Conservation (phyloP, 2,888 invertebrate genomes). For the Cephus nigrinus region DNA sequence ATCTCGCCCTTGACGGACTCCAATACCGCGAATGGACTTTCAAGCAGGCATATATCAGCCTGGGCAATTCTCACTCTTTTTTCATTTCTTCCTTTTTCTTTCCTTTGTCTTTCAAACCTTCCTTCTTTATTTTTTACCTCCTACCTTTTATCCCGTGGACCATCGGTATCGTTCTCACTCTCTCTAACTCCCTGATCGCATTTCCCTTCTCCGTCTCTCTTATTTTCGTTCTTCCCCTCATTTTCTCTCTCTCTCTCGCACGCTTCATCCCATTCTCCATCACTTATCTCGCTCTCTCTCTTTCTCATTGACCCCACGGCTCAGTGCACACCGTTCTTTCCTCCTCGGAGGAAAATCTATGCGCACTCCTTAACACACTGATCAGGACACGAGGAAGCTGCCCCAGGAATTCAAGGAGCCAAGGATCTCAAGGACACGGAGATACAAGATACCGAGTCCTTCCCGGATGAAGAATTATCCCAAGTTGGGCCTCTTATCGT, state of each 20-base stretch:
- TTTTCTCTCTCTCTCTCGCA: slow-evolving; percentile 14
- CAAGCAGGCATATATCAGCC: slow-evolving; percentile 63
- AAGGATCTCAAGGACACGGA: background rate
- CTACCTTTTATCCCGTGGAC: slow-evolving; percentile 10
- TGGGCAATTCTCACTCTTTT: slow-evolving; percentile 28
- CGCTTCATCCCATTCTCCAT: too few species aligned
- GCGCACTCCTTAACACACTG: slow-evolving; percentile 36
- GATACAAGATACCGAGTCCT: background rate
- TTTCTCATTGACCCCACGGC: slow-evolving; percentile 10
- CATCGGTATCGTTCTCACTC: slow-evolving; percentile 19
- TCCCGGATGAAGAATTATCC: background rate
- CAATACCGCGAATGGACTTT: slow-evolving; percentile 65
- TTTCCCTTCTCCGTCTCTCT: slow-evolving; percentile 8
- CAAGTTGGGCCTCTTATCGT: background rate
- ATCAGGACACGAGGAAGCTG: slow-evolving; percentile 15
- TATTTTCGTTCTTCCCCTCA: slow-evolving; percentile 20
- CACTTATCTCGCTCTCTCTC: slow-evolving; percentile 12
- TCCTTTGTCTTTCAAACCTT: slow-evolving; percentile 3
- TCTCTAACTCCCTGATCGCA: slow-evolving; percentile 18
- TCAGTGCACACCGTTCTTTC: slow-evolving; percentile 2
- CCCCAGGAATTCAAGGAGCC: background rate
- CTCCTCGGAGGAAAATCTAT: slow-evolving; percentile 21
- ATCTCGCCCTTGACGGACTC: slow-evolving; percentile 33
- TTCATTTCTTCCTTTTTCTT: slow-evolving; percentile 11
- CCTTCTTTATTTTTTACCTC: background rate